Percentiles rank a stretch among this genome's conserved stretches.
Evolutionary conservation across 2,888 invertebrate species (phyloP).

Genomic region (Eupithecia pulchellata): DNA sequence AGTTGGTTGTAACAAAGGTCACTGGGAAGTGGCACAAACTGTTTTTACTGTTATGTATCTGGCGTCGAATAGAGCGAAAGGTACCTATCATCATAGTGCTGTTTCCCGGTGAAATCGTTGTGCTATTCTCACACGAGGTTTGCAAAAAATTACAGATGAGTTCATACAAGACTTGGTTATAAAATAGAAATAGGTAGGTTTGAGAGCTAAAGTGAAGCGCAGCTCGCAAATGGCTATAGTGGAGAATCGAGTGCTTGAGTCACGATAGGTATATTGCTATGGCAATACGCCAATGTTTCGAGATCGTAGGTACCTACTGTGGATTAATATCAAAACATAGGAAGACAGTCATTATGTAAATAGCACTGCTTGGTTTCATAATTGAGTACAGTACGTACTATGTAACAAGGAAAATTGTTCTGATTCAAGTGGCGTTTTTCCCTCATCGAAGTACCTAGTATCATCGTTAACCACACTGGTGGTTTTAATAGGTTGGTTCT

Average conservation of each 20-base stretch:
- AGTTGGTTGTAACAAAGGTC: slow-evolving; percentile 75
- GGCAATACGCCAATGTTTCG: slow-evolving; percentile 72
- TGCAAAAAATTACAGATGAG: slow-evolving; percentile 67
- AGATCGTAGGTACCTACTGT: slow-evolving; percentile 31
- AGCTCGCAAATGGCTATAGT: slow-evolving; percentile 57
- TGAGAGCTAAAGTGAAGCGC: slow-evolving; percentile 48
- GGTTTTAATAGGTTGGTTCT: not conserved
- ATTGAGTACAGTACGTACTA: not conserved
- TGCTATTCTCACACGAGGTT: slow-evolving; percentile 72
- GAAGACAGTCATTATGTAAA: slow-evolving; percentile 15
- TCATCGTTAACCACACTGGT: not conserved
- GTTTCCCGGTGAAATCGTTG: slow-evolving; percentile 81
- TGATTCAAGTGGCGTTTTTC: not conserved
- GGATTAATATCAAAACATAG: slow-evolving; percentile 16
- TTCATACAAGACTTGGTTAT: slow-evolving; percentile 67
- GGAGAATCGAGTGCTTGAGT: slow-evolving; percentile 58
- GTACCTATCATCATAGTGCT: slow-evolving; percentile 67
- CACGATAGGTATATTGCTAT: slow-evolving; percentile 60
- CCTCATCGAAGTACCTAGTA: not conserved
- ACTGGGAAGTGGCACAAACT: slow-evolving; percentile 77
- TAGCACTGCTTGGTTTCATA: slow-evolving; percentile 19
- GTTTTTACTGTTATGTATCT: slow-evolving; percentile 77
- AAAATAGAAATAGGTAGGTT: slow-evolving; percentile 61
- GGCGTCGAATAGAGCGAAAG: slow-evolving; percentile 80
- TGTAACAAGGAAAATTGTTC: slow-evolving; percentile 10